Percentiles rank a stretch among this genome's conserved stretches.
These are phyloP conservation scores for Drosophila busckii DNA, from an alignment of 1,140 invertebrate species.

Conservation along the genomic window DNA sequence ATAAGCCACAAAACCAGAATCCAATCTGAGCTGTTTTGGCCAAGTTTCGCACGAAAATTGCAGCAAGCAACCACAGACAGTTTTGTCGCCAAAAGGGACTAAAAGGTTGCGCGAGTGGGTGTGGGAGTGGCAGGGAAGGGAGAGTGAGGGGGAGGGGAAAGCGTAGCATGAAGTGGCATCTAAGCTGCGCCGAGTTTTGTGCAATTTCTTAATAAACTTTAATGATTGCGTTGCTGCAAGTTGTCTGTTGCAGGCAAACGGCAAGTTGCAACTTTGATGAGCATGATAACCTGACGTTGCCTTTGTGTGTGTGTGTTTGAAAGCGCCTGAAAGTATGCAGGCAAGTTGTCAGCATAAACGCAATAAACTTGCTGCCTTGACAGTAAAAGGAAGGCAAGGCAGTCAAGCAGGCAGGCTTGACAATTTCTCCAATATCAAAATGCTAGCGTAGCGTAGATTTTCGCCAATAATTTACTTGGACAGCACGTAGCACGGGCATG, in stretches of 20 bases:
- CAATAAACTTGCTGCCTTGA: too few relatives aligned
- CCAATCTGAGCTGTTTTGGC: constrained; percentile 10
- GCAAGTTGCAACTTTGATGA: constrained; percentile 55
- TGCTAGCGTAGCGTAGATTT: constrained; percentile 40
- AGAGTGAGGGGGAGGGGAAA: neutral
- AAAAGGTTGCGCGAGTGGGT: too few relatives aligned
- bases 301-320: too few relatives aligned
- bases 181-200: too few relatives aligned
- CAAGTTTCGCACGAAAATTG: constrained; percentile 33
- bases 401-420: constrained; percentile 11
- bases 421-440: constrained; percentile 18
- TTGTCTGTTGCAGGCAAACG: constrained; percentile 22
- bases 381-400: too few relatives aligned
- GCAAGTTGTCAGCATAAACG: constrained; percentile 2
- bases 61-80: constrained; percentile 28
- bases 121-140: too few relatives aligned
- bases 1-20: constrained; percentile 1
- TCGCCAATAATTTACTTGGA: constrained; percentile 68
- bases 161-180: neutral
- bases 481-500: constrained; percentile 43
- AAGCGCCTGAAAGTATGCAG: constrained; percentile 43
- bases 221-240: constrained; percentile 66
- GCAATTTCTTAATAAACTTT: constrained; percentile 73
- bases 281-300: constrained; percentile 51
- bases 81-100: too few relatives aligned